Conservation (phyloP, 2,888 invertebrate genomes). For the Apomyelois bistriatella region DNA sequence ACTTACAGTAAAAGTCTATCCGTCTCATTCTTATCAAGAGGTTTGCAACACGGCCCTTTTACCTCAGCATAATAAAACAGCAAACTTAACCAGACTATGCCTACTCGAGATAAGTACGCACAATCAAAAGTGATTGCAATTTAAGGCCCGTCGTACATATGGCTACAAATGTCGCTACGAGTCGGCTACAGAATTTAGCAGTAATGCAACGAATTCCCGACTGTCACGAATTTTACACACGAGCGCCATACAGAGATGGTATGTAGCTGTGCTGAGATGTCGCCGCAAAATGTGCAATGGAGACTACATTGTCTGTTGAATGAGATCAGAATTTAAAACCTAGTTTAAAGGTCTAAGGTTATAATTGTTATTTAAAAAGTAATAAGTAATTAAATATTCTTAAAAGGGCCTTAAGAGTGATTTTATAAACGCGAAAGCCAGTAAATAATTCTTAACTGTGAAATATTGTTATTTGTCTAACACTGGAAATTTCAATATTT, state of each 20-base stretch:
- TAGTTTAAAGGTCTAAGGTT: too few relatives aligned
- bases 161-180: not conserved
- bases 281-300: not conserved
- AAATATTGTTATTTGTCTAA: too few relatives aligned
- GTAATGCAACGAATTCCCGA: not conserved
- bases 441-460: too few relatives aligned
- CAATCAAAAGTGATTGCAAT: slow-evolving; percentile 22
- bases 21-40: slow-evolving; percentile 2
- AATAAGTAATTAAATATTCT: too few relatives aligned
- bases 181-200: not conserved
- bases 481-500: too few relatives aligned
- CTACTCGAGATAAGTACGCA: slow-evolving; percentile 19
- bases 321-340: too few relatives aligned
- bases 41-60: slow-evolving; percentile 8
- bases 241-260: not conserved
- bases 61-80: slow-evolving; percentile 17
- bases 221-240: not conserved
- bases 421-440: too few relatives aligned
- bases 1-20: not conserved
- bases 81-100: slow-evolving; percentile 19
- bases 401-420: too few relatives aligned
- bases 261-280: not conserved
- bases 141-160: not conserved
- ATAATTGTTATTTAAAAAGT: too few relatives aligned
- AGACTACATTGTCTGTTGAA: not conserved